These are phyloP conservation scores for Pachliopta kotzebuea DNA, from an alignment of 2,888 invertebrate species.

Conservation along the genomic window DNA sequence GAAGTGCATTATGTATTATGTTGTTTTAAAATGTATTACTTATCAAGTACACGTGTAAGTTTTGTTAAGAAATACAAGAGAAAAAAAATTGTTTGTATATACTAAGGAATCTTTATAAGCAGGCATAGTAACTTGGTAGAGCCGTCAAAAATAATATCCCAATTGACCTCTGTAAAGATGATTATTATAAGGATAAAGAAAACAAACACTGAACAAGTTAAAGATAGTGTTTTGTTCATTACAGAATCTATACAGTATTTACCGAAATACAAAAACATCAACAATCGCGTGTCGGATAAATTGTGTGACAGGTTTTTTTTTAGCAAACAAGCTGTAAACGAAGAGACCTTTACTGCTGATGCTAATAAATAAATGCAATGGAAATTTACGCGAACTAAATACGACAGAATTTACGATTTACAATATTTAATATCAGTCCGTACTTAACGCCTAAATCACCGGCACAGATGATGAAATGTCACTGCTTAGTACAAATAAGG, in stretches of 20 bases:
- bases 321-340: slow-evolving; percentile 41
- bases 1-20: no score
- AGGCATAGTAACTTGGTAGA: no score
- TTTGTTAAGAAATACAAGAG: no score
- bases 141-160: no score
- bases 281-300: slow-evolving; percentile 58
- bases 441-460: slow-evolving; percentile 66
- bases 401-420: slow-evolving; percentile 34
- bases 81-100: no score
- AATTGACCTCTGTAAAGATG: no score
- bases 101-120: no score
- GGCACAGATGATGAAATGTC: slow-evolving; percentile 38
- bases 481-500: slow-evolving; percentile 42
- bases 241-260: slow-evolving; percentile 73
- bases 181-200: not conserved
- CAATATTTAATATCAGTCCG: slow-evolving; percentile 73
- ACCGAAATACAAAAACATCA: slow-evolving; percentile 70
- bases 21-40: no score
- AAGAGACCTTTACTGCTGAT: slow-evolving; percentile 34
- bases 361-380: slow-evolving; percentile 53
- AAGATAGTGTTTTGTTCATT: slow-evolving; percentile 75
- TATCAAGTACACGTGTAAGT: no score
- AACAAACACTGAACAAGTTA: slow-evolving; percentile 45
- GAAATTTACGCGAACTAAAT: slow-evolving; percentile 40
- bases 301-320: slow-evolving; percentile 33